Base-by-base conservation (phyloP, 2,888 invertebrate genomes). In the Eupsilia transversa region DNA sequence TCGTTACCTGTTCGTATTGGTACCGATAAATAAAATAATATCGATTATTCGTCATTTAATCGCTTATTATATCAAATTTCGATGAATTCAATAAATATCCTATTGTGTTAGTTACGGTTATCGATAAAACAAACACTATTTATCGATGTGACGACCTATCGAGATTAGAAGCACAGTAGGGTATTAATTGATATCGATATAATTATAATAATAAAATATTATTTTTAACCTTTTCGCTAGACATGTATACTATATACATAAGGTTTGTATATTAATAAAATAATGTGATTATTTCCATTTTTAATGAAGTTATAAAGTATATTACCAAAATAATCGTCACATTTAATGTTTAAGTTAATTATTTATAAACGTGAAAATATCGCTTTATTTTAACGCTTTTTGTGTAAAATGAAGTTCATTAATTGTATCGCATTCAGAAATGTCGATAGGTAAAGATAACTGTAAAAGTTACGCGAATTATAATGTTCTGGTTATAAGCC, bases 251-350 rank as follows among this genome's bases (percentile, higher is more conserved):
- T 86, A 33, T 88, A 85, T 80, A 79, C 80, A 84, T 82, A 84
- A 80, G 79, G 77, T 83, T 86, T 89, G 85, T 88, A 88, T 79
- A 86, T 80, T 83, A 86, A 65, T 72, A 79, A 82, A 81, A 84
- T 86, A 89, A 84, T 84, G 84, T 84, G 86, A 85, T 85, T 86
- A 86, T 85, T 84, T 84, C 79, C 67, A 86, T 73, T 88, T 86
- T 83, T 78, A 75, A 81, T 77, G 71, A 87, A 84, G 76, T 84
- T 86, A 85, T 77, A 78, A 85, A 84, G 67, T 81, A 83, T 86
- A 86, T 85, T 85, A 89, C 87, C 88, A 88, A 89, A 89, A 88
- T 88, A 83, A 88, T 84, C 84, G 86, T 88, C 89, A 86, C 87
- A 87, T 87, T 81, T 79, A 89, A 77, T 79, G 78, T 84, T 80